Conservation (phyloP, 2,797 vertebrate genomes). For the Centroberyx gerrardi region DNA sequence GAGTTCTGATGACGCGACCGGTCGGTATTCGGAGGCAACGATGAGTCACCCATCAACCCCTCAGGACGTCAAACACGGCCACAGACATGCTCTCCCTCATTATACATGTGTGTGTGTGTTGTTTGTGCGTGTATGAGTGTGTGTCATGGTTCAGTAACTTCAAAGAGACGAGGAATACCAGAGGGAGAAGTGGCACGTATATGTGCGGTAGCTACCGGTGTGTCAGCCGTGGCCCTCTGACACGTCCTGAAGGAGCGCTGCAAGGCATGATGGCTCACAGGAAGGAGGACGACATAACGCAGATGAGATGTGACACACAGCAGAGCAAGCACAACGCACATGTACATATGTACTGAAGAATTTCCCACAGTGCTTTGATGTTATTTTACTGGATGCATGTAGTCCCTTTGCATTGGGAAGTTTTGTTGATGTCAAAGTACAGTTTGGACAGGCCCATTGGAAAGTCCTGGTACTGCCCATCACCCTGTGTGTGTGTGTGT, state of each 20-base stretch:
- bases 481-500: neutral
- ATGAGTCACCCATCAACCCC: conserved; percentile 32
- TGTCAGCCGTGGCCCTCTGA: neutral
- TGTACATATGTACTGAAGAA: too few species aligned
- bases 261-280: neutral
- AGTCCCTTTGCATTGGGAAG: too few species aligned
- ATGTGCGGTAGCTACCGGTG: neutral
- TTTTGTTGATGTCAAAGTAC: too few species aligned
- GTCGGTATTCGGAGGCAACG: neutral
- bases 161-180: neutral
- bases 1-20: too few species aligned
- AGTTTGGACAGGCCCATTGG: too few species aligned
- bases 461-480: neutral
- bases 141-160: neutral
- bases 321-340: neutral
- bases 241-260: neutral
- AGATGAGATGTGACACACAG: neutral
- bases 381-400: too few species aligned
- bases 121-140: too few species aligned
- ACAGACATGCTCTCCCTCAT: neutral
- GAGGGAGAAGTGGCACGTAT: too few species aligned
- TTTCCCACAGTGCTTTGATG: too few species aligned
- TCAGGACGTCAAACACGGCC: neutral
- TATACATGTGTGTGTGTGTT: neutral
- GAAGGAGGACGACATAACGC: neutral